A percentile compares a stretch with the other conserved stretches of the same genome.
Evolutionary conservation across 1,140 invertebrate species (phyloP).

Genomic region (Polypedilum pembai): DNA sequence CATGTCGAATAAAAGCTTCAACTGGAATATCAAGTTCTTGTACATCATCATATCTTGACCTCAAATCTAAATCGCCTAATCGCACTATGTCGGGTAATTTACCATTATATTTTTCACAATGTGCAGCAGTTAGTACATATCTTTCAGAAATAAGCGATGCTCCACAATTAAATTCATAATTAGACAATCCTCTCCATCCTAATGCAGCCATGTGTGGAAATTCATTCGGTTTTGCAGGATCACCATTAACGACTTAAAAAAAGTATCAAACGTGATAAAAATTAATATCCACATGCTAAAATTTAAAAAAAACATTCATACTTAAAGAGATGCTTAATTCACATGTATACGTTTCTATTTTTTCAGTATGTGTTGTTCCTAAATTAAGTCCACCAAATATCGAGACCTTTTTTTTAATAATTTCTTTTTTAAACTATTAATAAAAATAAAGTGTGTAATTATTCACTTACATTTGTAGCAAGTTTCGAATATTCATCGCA

Average conservation of each 20-base stretch:
- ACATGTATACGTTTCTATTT: too few relatives aligned
- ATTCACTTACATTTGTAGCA: too few relatives aligned
- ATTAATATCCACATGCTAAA: too few relatives aligned
- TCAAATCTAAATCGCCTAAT: background rate
- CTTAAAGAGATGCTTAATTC: too few relatives aligned
- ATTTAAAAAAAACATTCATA: too few relatives aligned
- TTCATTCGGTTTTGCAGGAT: conserved; percentile 44
- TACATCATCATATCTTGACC: background rate
- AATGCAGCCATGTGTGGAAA: conserved; percentile 53
- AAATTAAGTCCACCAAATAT: too few relatives aligned
- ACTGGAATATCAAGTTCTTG: conserved; percentile 32
- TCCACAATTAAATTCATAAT: conserved; percentile 44
- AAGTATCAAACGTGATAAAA: too few relatives aligned
- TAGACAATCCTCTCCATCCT: conserved; percentile 35
- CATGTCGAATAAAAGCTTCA: conserved; percentile 41
- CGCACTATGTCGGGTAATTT: background rate
- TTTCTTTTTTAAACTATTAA: too few relatives aligned
- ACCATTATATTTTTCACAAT: conserved; percentile 44
- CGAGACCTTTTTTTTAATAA: too few relatives aligned
- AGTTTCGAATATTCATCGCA: too few relatives aligned
- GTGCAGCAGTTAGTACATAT: conserved; percentile 50
- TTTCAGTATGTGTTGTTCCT: too few relatives aligned
- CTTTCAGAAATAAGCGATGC: conserved; percentile 47
- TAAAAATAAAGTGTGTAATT: too few relatives aligned
- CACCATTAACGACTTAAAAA: conserved; percentile 48